A percentile compares a stretch with the other conserved stretches of the same genome.
Evolutionary conservation across 2,113 vertebrate genomes (phyloP).

Genomic region (Epinephelus moara): DNA sequence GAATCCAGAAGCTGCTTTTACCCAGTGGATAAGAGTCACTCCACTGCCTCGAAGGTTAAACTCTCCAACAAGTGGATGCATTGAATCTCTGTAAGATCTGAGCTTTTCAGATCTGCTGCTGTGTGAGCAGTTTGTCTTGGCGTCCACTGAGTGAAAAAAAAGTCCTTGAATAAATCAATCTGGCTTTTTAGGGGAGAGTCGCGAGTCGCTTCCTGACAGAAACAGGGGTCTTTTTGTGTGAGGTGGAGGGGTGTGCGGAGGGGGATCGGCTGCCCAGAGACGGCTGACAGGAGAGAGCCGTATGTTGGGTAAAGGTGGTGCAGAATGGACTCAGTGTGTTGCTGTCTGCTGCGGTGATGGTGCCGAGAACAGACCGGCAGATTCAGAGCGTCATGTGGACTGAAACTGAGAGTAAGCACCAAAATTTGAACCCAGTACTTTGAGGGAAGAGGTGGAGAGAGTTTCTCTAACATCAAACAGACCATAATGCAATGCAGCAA

Average conservation of each 20-base stretch:
- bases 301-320: conserved; percentile 29
- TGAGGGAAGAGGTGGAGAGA: background rate
- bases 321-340: conserved; percentile 71
- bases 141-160: conserved; percentile 35
- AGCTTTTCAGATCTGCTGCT: conserved; percentile 52
- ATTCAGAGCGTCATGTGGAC: conserved; percentile 14
- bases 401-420: background rate
- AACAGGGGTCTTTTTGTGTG: conserved; percentile 83
- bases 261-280: conserved; percentile 20
- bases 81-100: conserved; percentile 43
- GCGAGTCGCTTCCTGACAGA: conserved; percentile 67
- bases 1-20: conserved; percentile 1
- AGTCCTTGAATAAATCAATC: conserved; percentile 64
- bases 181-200: conserved; percentile 62
- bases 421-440: background rate
- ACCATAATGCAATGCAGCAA: background rate
- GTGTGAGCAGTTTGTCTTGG: conserved; percentile 66
- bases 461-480: background rate
- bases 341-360: conserved; percentile 22
- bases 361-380: conserved; percentile 4
- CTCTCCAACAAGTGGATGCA: conserved; percentile 1
- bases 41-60: background rate
- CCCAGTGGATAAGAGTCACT: background rate
- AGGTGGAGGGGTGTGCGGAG: background rate
- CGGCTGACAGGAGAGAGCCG: conserved; percentile 51